Evolutionary conservation across 1,140 invertebrate genomes (phyloP).

Genomic region (Procambarus clarkii): DNA sequence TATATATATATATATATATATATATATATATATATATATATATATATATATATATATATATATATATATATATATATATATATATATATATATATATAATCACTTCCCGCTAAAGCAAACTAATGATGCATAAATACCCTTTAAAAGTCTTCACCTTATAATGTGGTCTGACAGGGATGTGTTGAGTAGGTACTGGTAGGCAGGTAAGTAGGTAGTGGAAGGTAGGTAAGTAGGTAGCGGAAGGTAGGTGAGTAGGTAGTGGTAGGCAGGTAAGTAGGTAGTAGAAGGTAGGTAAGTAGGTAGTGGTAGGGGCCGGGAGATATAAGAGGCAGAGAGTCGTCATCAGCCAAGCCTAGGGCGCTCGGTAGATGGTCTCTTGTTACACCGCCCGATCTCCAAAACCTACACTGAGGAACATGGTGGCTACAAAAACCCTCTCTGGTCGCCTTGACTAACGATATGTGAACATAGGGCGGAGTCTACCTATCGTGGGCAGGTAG

Average conservation of each 20-base stretch:
- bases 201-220: background rate
- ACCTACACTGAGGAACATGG: slow-evolving; percentile 45
- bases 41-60: no score
- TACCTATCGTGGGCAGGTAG: slow-evolving; percentile 69
- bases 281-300: background rate
- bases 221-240: background rate
- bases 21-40: no score
- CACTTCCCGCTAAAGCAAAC: slow-evolving; percentile 48
- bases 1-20: no score
- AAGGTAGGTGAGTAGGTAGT: background rate
- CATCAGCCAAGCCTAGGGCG: no score
- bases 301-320: no score
- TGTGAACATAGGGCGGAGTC: slow-evolving; percentile 69
- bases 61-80: no score
- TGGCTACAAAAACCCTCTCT: slow-evolving; percentile 59
- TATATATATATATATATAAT: no score
- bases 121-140: slow-evolving; percentile 62
- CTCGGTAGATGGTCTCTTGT: background rate
- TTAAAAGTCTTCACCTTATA: slow-evolving; percentile 57
- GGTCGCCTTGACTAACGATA: slow-evolving; percentile 66
- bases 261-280: no score
- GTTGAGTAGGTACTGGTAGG: background rate
- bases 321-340: no score
- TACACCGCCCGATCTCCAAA: background rate
- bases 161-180: background rate